Percentiles rank a stretch among this genome's conserved stretches.
Conservation (phyloP, 1,140 invertebrate genomes). For the Drosophila elegans region DNA sequence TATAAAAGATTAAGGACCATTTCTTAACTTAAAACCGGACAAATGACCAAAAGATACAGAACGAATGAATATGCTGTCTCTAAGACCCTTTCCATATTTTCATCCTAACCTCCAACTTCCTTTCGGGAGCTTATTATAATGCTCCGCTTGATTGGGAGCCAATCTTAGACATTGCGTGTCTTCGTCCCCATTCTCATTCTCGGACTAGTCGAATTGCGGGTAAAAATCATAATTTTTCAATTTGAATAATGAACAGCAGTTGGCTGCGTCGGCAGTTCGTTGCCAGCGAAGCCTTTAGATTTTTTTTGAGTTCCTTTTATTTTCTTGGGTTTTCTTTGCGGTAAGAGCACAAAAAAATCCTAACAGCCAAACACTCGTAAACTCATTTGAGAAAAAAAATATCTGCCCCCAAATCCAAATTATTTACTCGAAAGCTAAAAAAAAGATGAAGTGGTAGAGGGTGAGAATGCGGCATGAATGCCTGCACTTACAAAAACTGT, state of each 20-base stretch:
- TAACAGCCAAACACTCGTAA: constrained; percentile 79
- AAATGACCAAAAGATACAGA: constrained; percentile 56
- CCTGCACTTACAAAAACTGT: constrained; percentile 12
- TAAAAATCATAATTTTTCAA: constrained; percentile 83
- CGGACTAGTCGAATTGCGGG: constrained; percentile 49
- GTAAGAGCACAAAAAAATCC: constrained; percentile 37
- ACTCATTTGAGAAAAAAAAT: constrained; percentile 73
- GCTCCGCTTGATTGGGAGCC: constrained; percentile 53
- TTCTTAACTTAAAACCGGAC: constrained; percentile 47
- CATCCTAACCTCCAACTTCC: constrained; percentile 45
- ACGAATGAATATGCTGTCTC: constrained; percentile 36
- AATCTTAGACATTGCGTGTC: constrained; percentile 10
- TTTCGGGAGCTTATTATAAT: constrained; percentile 79
- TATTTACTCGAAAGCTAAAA: constrained; percentile 72
- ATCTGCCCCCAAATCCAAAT: constrained; percentile 63
- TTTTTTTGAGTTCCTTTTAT: constrained; percentile 69
- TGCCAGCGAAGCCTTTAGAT: constrained; percentile 74
- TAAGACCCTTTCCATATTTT: not conserved
- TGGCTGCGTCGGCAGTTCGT: constrained; percentile 36
- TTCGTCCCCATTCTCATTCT: constrained; percentile 1
- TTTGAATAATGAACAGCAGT: constrained; percentile 78
- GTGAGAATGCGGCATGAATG: not conserved
- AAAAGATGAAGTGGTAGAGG: constrained; percentile 18
- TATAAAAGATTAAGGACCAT: too few species aligned
- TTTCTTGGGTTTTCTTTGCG: constrained; percentile 38